Evolutionary conservation across 2,113 vertebrate genomes (phyloP).

Genomic region (Bombycilla garrulus): DNA sequence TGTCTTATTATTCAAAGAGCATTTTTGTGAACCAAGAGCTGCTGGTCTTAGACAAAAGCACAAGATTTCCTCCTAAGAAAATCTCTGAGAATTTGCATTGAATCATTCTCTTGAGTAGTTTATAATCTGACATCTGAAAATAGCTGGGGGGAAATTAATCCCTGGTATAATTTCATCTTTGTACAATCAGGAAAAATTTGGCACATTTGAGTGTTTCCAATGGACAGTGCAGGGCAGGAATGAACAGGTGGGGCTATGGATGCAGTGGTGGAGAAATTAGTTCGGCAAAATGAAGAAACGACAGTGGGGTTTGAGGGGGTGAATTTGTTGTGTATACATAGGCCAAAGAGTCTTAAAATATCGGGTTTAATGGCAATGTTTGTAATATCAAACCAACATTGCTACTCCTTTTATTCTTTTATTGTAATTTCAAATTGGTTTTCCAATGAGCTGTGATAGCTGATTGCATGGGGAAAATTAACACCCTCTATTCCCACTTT

Average conservation of each 20-base stretch:
- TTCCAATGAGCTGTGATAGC: not conserved
- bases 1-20: not conserved
- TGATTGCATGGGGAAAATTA: not conserved
- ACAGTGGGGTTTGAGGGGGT: rapidly evolving
- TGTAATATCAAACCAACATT: not conserved
- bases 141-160: not conserved
- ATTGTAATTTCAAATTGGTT: not conserved
- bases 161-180: not conserved
- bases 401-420: not conserved
- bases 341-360: not conserved
- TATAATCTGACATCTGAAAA: not conserved
- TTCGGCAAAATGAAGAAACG: not conserved
- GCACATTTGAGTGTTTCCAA: not conserved
- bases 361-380: not conserved
- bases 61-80: not conserved
- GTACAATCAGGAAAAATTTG: not conserved
- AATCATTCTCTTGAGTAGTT: not conserved
- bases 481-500: not conserved
- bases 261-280: not conserved
- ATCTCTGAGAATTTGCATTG: not conserved
- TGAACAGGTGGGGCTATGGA: rapidly evolving
- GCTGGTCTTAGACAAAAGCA: not conserved
- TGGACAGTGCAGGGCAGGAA: not conserved
- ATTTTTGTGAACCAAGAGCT: not conserved
- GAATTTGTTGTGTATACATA: not conserved